These are phyloP conservation scores for Cantharis rustica DNA, from an alignment of 2,888 invertebrate species.

Conservation along the genomic window DNA sequence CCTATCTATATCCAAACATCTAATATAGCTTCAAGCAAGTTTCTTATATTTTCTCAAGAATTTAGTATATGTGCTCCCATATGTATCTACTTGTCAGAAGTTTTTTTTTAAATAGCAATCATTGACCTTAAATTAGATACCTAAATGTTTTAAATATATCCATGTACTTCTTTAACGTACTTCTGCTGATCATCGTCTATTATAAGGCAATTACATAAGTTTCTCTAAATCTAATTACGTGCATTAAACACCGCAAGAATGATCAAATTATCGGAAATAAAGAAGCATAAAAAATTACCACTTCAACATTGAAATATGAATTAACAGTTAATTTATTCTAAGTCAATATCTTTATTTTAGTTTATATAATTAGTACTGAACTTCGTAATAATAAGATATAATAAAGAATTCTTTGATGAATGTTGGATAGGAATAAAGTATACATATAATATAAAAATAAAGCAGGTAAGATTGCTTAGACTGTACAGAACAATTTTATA, in stretches of 20 bases:
- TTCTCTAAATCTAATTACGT: neutral
- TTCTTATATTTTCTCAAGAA: slow-evolving; percentile 10
- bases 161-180: neutral
- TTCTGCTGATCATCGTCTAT: neutral
- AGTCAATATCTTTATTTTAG: neutral
- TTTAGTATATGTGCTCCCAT: neutral
- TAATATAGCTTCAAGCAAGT: slow-evolving; percentile 7
- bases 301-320: neutral
- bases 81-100: neutral
- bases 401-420: neutral
- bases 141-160: neutral
- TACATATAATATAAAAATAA: no score
- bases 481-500: neutral
- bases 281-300: neutral
- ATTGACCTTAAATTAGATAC: slow-evolving; percentile 22
- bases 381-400: neutral
- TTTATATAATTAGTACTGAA: neutral
- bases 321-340: neutral
- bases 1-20: slow-evolving; percentile 9
- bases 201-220: neutral
- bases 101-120: slow-evolving; percentile 19
- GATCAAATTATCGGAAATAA: neutral
- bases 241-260: neutral
- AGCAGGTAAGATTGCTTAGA: neutral
- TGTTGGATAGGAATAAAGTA: neutral